Evolutionary conservation across 2,888 invertebrate species (phyloP).

Genomic region (Andrena marginata): DNA sequence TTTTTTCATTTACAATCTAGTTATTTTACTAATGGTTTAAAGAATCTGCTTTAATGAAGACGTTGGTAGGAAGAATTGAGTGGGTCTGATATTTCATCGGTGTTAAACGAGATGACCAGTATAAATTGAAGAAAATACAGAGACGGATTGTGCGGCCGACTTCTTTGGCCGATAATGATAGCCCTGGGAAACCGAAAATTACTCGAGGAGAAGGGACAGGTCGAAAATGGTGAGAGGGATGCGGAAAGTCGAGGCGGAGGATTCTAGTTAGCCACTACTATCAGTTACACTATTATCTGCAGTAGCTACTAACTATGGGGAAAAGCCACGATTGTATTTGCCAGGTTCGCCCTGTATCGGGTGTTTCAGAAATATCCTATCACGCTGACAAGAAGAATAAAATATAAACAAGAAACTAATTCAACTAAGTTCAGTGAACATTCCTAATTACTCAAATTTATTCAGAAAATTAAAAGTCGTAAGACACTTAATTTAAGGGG

Average conservation of each 20-base stretch:
- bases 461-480: too few species aligned
- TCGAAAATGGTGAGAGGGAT: constrained; percentile 70
- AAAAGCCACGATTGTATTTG: constrained; percentile 70
- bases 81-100: constrained; percentile 5
- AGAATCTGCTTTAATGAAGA: neutral
- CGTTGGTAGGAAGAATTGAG: neutral
- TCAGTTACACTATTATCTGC: constrained; percentile 84
- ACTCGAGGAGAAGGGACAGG: constrained; percentile 77
- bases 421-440: neutral
- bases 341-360: constrained; percentile 35
- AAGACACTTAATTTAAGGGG: too few species aligned
- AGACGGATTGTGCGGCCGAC: constrained; percentile 50
- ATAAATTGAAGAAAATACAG: constrained; percentile 34
- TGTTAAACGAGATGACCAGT: constrained; percentile 17
- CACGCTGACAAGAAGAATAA: neutral
- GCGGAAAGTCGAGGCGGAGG: constrained; percentile 70
- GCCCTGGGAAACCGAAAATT: constrained; percentile 83
- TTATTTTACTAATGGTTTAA: neutral
- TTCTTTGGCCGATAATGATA: constrained; percentile 75
- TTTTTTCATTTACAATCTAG: neutral
- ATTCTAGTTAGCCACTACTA: constrained; percentile 82
- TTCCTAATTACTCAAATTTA: neutral
- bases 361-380: constrained; percentile 25
- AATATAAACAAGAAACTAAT: neutral
- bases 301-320: constrained; percentile 75